Percentiles rank a stretch among this genome's conserved stretches.
Evolutionary conservation across 2,113 vertebrate genomes (phyloP).

Genomic region (Aleadryas rufinucha): DNA sequence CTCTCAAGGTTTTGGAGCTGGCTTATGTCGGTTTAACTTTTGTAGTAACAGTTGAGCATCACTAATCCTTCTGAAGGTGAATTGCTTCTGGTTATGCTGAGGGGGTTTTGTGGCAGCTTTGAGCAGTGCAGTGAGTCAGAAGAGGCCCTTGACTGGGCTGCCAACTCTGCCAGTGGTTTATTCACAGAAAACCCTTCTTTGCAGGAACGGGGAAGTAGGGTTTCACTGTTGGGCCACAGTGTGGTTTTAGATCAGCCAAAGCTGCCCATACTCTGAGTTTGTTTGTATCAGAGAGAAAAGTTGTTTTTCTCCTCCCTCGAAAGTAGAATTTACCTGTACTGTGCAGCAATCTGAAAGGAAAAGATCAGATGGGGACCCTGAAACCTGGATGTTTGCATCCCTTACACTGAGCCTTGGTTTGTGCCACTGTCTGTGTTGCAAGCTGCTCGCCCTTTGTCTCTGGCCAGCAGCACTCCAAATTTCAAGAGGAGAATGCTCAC

Average conservation of each 20-base stretch:
- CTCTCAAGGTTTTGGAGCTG: background rate
- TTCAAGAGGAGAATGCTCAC: background rate
- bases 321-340: background rate
- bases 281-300: background rate
- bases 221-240: background rate
- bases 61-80: background rate
- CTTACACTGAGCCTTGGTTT: background rate
- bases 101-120: background rate
- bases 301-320: background rate
- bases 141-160: background rate
- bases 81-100: background rate
- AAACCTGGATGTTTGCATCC: background rate
- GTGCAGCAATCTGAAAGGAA: background rate
- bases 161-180: background rate
- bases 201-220: background rate
- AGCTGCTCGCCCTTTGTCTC: background rate
- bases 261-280: fast-evolving
- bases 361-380: background rate
- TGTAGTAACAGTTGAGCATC: background rate
- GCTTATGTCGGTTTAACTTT: background rate
- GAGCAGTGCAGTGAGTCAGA: background rate
- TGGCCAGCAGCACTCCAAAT: background rate
- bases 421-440: background rate
- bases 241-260: background rate
- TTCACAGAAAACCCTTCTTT: background rate